These are phyloP conservation scores for Cetonia aurata DNA, from an alignment of 2,888 invertebrate genomes.

Conservation along the genomic window DNA sequence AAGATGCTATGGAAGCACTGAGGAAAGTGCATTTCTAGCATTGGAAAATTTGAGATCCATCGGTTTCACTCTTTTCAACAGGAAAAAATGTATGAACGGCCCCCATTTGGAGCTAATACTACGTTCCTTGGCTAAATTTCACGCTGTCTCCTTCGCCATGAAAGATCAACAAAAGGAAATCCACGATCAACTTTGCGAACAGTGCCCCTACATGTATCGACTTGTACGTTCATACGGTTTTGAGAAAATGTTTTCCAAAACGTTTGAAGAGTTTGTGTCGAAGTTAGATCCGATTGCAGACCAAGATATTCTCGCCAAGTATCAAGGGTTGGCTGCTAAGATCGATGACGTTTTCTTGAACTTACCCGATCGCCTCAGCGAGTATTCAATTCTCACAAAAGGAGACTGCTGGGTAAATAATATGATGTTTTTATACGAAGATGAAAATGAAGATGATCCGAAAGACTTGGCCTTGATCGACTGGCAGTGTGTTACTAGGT, in stretches of 20 bases:
- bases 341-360: conserved; percentile 5
- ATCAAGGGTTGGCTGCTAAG: neutral
- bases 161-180: conserved; percentile 54
- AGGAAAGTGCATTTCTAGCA: conserved; percentile 43
- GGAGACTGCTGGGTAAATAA: conserved; percentile 48
- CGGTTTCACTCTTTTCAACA: conserved; percentile 49
- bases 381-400: conserved; percentile 37
- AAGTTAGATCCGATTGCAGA: conserved; percentile 26
- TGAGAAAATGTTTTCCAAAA: neutral
- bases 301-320: conserved; percentile 4
- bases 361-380: neutral
- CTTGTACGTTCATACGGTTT: neutral
- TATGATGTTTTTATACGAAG: conserved; percentile 45
- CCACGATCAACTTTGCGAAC: conserved; percentile 16
- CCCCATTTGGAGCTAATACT: conserved; percentile 54
- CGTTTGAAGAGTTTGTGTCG: neutral
- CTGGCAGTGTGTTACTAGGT: conserved; percentile 20
- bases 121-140: conserved; percentile 58
- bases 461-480: conserved; percentile 14
- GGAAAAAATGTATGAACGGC: conserved; percentile 49
- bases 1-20: conserved; percentile 46
- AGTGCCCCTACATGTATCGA: neutral
- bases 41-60: conserved; percentile 52
- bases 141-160: conserved; percentile 58
- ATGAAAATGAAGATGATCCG: neutral